Base-by-base conservation (phyloP, 2,113 vertebrate genomes). In the Rhinopithecus roxellana region DNA sequence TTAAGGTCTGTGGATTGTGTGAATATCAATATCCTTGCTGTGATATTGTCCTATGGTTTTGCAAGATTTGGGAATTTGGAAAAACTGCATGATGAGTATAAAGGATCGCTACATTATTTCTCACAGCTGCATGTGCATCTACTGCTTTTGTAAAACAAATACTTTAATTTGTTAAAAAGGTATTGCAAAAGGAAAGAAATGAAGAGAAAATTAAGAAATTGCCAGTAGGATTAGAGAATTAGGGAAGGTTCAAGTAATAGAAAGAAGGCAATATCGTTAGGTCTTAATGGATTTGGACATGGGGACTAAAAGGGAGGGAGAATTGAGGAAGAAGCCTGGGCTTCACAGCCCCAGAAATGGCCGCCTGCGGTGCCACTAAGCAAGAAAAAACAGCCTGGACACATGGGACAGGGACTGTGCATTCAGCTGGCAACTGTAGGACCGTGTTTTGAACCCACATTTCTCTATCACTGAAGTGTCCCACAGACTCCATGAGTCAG, bases 31-130 rank as follows among this genome's bases (percentile, higher is more conserved):
- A 6, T 2, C 50, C n/a, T 40, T 38, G 43, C 67, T 45, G 6
- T 6, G n/a, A 23, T 6, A 6, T 1, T 45, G 18, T 8, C 0
- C 74, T 32, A 16, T 2, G 3, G 59, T 35, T 61, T 22, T 40
- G 6, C 38, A 35, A 61, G 23, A 77, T 16, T 8, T 50, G 48
- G 48, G 48, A 50, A 50, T 30, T 32, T 30, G 55, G 35, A 25
- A 12, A 22, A 70, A 5, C 27, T 4, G 5, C 23, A 25, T 9
- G 3, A 18, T 12, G 6, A 38, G 45, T 9, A 32, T 13, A 20
- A 13, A 25, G 35, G 25, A 16, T 7, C 18, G 6, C 38, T 23
- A n/a, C 4, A 18, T 45, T n/a, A 45, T 32, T 14, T 43, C 57
- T 14, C 18, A 69, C n/a, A 23, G 9, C 70, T 16, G 11, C 7